Evolutionary conservation across 2,888 invertebrate species (phyloP).

Genomic region (Lymantria monacha): DNA sequence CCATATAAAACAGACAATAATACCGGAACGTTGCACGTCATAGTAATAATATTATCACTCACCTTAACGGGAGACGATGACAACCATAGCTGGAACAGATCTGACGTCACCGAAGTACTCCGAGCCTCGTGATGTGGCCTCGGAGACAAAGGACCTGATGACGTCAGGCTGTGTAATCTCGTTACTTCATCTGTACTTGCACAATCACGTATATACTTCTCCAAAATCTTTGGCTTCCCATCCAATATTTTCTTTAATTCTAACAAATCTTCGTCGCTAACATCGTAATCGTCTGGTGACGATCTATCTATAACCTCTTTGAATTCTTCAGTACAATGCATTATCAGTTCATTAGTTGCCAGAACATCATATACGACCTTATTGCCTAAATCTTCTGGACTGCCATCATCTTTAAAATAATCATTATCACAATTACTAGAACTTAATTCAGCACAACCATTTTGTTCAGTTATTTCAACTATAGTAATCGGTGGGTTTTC

Average conservation of each 20-base stretch:
- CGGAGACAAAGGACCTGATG: slow-evolving; percentile 74
- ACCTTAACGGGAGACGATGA: slow-evolving; percentile 89
- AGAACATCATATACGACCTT: slow-evolving; percentile 66
- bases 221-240: slow-evolving; percentile 85
- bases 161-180: slow-evolving; percentile 82
- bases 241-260: slow-evolving; percentile 66
- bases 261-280: slow-evolving; percentile 64
- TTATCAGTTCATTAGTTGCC: slow-evolving; percentile 60
- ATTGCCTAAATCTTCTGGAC: slow-evolving; percentile 67
- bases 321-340: slow-evolving; percentile 61
- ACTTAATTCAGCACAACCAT: slow-evolving; percentile 71
- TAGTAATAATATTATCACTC: slow-evolving; percentile 45
- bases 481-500: slow-evolving; percentile 75
- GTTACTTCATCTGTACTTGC: slow-evolving; percentile 86
- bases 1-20: too few species aligned
- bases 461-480: slow-evolving; percentile 72
- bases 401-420: slow-evolving; percentile 53
- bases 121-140: slow-evolving; percentile 78
- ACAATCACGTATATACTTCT: slow-evolving; percentile 89
- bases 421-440: slow-evolving; percentile 59
- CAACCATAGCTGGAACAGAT: slow-evolving; percentile 93
- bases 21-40: neutral
- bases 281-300: slow-evolving; percentile 59
- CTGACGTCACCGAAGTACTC: slow-evolving; percentile 90
- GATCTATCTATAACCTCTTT: slow-evolving; percentile 68